A percentile compares a stretch with the other conserved stretches of the same genome.
phyloP scores from a whole-genome alignment of 2,797 vertebrate genomes.

The Notolabrus celidotus region DNA sequence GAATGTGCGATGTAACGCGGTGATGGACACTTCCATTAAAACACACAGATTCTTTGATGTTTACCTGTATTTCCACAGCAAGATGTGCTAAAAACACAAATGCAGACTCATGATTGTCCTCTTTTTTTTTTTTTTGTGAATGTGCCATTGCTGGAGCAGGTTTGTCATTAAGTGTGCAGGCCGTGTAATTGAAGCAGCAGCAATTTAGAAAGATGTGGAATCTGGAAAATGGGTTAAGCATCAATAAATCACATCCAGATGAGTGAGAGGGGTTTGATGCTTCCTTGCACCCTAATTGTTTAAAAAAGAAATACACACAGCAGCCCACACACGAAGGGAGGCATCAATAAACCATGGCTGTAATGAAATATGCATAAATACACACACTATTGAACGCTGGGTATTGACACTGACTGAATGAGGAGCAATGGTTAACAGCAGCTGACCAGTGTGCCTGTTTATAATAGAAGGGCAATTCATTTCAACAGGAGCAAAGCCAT shows the following conservation, averaged over 20 bases:
- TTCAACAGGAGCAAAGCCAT: slow-evolving; percentile 66
- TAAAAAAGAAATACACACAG: slow-evolving; percentile 13
- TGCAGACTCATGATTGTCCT: slow-evolving; percentile 26
- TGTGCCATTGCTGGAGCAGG: slow-evolving; percentile 12
- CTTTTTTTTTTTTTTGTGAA: slow-evolving; percentile 12
- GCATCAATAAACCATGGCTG: slow-evolving; percentile 82
- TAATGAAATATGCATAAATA: slow-evolving; percentile 81
- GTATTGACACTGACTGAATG: slow-evolving; percentile 76
- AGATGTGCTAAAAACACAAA: slow-evolving; percentile 33
- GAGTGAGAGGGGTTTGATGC: slow-evolving; percentile 62
- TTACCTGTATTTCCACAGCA: slow-evolving; percentile 27
- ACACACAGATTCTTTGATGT: slow-evolving; percentile 24
- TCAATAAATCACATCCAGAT: slow-evolving; percentile 77
- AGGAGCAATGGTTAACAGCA: slow-evolving; percentile 74
- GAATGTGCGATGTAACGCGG: slow-evolving; percentile 35
- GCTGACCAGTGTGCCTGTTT: slow-evolving; percentile 69
- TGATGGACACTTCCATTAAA: slow-evolving; percentile 47
- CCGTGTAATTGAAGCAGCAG: slow-evolving; percentile 47
- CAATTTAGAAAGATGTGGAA: slow-evolving; percentile 58
- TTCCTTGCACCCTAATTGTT: slow-evolving; percentile 70
- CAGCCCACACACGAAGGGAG: slow-evolving; percentile 67
- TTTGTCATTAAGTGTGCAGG: slow-evolving; percentile 52
- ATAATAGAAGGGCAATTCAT: slow-evolving; percentile 78
- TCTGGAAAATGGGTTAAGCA: slow-evolving; percentile 73
- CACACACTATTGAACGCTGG: slow-evolving; percentile 63